Evolutionary conservation across 2,113 vertebrate species (phyloP).

Genomic region (Cheirogaleus medius): DNA sequence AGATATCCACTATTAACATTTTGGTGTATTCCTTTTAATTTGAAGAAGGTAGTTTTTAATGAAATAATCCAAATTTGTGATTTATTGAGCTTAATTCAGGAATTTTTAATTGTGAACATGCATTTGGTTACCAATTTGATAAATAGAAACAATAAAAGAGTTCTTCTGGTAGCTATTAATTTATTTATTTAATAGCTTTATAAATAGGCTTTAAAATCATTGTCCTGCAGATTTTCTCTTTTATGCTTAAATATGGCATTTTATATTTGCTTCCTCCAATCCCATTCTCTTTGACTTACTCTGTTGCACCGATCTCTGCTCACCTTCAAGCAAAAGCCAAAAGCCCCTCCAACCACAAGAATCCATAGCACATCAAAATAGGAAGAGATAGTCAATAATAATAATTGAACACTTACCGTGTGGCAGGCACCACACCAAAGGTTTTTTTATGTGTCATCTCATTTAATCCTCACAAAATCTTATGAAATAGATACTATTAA

Average conservation of each 20-base stretch:
- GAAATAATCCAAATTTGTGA: neutral
- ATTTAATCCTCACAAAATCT: constrained; percentile 27
- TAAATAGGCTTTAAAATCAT: neutral
- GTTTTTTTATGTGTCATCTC: neutral
- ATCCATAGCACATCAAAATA: neutral
- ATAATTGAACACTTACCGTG: neutral
- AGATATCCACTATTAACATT: neutral
- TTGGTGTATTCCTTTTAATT: constrained; percentile 17
- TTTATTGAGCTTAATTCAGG: neutral
- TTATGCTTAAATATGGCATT: neutral
- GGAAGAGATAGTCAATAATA: neutral
- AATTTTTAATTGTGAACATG: neutral
- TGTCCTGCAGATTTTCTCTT: neutral
- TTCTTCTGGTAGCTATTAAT: neutral
- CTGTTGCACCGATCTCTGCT: neutral
- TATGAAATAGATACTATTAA: constrained; percentile 9
- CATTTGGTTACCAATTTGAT: neutral
- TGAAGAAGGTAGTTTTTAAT: constrained; percentile 14
- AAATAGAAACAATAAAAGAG: neutral
- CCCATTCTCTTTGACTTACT: neutral
- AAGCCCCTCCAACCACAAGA: neutral
- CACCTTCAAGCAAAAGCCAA: neutral
- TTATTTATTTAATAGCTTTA: neutral
- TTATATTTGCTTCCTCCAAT: neutral
- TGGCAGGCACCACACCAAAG: neutral